A percentile compares a stretch with the other conserved stretches of the same genome.
These are phyloP conservation scores for Lagodon rhomboides DNA, from an alignment of 2,797 vertebrate genomes.

Conservation along the genomic window DNA sequence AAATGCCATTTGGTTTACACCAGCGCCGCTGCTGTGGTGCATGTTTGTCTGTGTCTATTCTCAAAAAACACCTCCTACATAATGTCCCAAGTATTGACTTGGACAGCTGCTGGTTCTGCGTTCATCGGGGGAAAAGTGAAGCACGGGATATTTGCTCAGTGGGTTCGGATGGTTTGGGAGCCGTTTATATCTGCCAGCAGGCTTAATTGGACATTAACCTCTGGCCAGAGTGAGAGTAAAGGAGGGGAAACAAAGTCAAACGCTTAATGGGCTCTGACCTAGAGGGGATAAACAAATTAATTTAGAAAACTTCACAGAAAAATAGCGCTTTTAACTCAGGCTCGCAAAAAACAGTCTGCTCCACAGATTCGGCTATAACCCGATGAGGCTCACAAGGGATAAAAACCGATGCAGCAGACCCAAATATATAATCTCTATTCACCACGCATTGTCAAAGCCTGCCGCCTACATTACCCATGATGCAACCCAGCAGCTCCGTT, in stretches of 20 bases:
- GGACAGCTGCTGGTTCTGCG: conserved; percentile 6
- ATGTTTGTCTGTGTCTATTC: conserved; percentile 12
- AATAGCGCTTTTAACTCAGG: conserved; percentile 17
- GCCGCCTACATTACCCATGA: neutral
- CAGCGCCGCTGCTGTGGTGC: neutral
- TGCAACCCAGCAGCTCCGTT: too few species aligned
- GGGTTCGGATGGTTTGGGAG: conserved; percentile 27
- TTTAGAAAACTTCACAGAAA: neutral
- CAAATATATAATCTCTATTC: neutral
- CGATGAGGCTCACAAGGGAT: neutral
- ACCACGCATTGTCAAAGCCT: neutral
- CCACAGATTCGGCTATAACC: neutral
- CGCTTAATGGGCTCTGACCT: conserved; percentile 10
- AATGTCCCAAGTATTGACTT: conserved; percentile 26
- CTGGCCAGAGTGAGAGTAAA: conserved; percentile 31
- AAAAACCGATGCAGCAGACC: neutral
- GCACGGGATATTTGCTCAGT: conserved; percentile 21
- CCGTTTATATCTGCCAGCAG: conserved; percentile 47
- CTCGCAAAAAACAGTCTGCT: neutral
- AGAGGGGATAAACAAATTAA: neutral
- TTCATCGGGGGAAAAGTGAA: conserved; percentile 9
- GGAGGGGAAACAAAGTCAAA: conserved; percentile 21
- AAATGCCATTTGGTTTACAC: conserved; percentile 31
- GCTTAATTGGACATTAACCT: conserved; percentile 61
- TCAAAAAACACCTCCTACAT: conserved; percentile 7